Conservation (phyloP, 2,888 invertebrate species). For the Nesidiocoris tenuis region DNA sequence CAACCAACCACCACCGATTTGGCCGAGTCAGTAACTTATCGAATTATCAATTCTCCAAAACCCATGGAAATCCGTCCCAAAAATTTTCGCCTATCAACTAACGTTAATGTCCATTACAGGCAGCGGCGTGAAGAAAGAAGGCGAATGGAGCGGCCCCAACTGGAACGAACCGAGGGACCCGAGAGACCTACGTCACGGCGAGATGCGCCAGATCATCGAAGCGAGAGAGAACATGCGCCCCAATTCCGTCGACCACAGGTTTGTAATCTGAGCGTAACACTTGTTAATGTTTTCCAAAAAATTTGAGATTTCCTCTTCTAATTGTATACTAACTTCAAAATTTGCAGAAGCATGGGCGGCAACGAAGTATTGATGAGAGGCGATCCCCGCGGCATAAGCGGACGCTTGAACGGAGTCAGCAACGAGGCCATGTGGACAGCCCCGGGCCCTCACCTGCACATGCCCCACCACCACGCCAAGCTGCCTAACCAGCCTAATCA, state of each 20-base stretch:
- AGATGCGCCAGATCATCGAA: conserved; percentile 56
- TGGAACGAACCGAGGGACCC: conserved; percentile 56
- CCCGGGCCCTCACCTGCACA: conserved; percentile 58
- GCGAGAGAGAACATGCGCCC: conserved; percentile 54
- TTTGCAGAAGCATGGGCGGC: conserved; percentile 58
- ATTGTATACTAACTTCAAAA: too few relatives aligned
- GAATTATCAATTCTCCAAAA: too few relatives aligned
- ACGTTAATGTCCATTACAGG: conserved; percentile 9
- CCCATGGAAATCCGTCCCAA: too few relatives aligned
- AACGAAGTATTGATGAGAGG: conserved; percentile 64
- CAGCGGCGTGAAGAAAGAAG: conserved; percentile 56
- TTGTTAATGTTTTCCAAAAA: too few relatives aligned
- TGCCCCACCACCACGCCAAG: conserved; percentile 57
- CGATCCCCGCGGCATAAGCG: conserved; percentile 76
- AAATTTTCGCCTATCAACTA: not conserved
- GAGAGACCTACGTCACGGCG: conserved; percentile 58
- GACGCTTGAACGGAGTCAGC: conserved; percentile 72
- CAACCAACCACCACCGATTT: conserved; percentile 56
- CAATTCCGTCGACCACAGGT: conserved; percentile 55
- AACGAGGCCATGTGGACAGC: conserved; percentile 74
- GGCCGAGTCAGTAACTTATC: conserved; percentile 54
- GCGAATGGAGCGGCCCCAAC: conserved; percentile 63
- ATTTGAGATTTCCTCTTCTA: too few relatives aligned
- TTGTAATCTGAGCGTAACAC: too few relatives aligned
- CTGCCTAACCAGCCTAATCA: conserved; percentile 57